phyloP scores from a whole-genome alignment of 2,888 invertebrate species.

The Cheilosia pagana region DNA sequence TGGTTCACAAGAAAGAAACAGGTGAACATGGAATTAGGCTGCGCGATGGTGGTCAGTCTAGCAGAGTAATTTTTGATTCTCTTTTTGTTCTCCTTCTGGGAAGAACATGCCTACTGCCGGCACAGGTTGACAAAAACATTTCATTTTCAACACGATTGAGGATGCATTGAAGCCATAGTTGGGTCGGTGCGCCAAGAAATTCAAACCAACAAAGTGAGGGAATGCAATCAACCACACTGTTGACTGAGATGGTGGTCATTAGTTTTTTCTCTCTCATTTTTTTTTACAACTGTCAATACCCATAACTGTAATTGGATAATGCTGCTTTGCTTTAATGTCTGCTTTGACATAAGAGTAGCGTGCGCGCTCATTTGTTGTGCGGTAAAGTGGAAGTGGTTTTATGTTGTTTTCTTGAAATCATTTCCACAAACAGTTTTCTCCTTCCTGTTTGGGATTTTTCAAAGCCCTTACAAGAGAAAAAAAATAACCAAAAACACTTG shows the following conservation, averaged over 20 bases:
- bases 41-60: constrained; percentile 42
- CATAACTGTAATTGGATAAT: constrained; percentile 71
- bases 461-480: neutral
- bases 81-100: constrained; percentile 24
- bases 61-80: constrained; percentile 32
- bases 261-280: constrained; percentile 17
- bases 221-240: constrained; percentile 44
- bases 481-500: constrained; percentile 40
- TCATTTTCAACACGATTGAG: constrained; percentile 67
- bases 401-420: constrained; percentile 43
- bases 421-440: constrained; percentile 25
- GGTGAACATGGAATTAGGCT: constrained; percentile 60
- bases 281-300: constrained; percentile 39
- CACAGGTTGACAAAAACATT: constrained; percentile 27
- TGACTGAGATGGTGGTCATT: constrained; percentile 36
- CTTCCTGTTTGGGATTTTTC: constrained; percentile 54
- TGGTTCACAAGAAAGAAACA: constrained; percentile 45
- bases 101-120: constrained; percentile 2
- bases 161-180: constrained; percentile 71
- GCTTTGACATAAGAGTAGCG: constrained; percentile 33
- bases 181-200: constrained; percentile 41
- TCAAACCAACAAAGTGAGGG: constrained; percentile 26
- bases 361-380: constrained; percentile 18
- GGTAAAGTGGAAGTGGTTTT: constrained; percentile 66
- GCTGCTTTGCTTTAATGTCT: constrained; percentile 31